Evolutionary conservation across 2,797 vertebrate species (phyloP).

Genomic region (Sebastes trivittatus): DNA sequence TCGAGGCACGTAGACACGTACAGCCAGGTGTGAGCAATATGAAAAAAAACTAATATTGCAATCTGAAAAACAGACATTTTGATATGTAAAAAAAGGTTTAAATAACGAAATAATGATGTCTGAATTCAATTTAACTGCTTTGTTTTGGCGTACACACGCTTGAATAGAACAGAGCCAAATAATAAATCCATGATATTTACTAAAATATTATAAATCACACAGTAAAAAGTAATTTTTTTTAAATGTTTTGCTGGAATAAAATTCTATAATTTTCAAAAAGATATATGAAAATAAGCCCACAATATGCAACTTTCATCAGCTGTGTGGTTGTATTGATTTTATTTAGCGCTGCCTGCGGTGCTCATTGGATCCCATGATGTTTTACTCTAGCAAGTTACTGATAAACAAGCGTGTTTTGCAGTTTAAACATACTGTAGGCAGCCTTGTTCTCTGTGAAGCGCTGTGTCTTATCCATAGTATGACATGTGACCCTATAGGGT

Average conservation of each 20-base stretch:
- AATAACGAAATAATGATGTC: not conserved
- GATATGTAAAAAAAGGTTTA: not conserved
- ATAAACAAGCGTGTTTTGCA: not conserved
- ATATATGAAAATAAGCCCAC: not conserved
- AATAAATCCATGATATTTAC: not conserved
- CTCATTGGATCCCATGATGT: not conserved
- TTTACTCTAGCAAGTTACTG: not conserved
- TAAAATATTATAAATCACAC: not conserved
- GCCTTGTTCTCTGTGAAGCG: not conserved
- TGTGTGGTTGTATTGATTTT: not conserved
- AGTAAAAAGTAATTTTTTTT: not conserved
- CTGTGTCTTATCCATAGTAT: not conserved
- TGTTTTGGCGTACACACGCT: not conserved
- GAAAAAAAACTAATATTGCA: not conserved
- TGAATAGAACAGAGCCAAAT: not conserved
- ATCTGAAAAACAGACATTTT: not conserved
- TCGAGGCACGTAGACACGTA: not conserved
- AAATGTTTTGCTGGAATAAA: not conserved
- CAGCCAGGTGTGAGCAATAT: not conserved
- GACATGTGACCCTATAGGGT: not conserved
- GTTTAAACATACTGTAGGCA: not conserved
- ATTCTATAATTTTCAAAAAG: not conserved
- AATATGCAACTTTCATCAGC: not conserved
- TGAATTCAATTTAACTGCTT: not conserved
- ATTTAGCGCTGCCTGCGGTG: too few relatives aligned